These are phyloP conservation scores for Acleris laterana DNA, from an alignment of 2,888 invertebrate genomes.

Conservation along the genomic window DNA sequence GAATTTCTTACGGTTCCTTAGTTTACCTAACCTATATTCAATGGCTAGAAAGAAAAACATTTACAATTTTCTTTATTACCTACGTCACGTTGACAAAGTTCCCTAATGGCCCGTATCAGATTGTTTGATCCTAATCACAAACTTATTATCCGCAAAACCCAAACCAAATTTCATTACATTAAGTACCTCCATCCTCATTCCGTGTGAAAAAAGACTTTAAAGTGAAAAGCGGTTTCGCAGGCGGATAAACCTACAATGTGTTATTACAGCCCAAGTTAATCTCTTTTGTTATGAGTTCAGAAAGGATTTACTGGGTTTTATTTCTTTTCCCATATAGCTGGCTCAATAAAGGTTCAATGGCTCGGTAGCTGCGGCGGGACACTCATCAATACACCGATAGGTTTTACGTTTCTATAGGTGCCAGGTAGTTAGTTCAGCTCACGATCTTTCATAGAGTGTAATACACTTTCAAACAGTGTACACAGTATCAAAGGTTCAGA, in stretches of 20 bases:
- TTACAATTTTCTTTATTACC: neutral
- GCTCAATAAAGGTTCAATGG: constrained; percentile 48
- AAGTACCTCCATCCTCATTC: constrained; percentile 30
- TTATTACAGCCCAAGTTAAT: constrained; percentile 68
- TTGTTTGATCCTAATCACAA: no score
- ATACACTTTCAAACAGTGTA: constrained; percentile 14
- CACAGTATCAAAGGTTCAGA: constrained; percentile 17
- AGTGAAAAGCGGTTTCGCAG: constrained; percentile 56
- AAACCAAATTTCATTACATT: neutral
- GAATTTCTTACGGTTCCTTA: neutral
- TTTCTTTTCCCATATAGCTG: constrained; percentile 53
- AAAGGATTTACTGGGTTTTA: constrained; percentile 61
- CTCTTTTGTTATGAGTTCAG: constrained; percentile 70
- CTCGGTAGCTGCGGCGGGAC: constrained; percentile 43
- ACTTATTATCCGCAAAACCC: no score
- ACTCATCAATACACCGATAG: constrained; percentile 47
- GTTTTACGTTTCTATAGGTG: constrained; percentile 42
- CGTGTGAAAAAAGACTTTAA: constrained; percentile 49
- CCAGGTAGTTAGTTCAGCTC: constrained; percentile 19
- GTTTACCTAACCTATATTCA: neutral
- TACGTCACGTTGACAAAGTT: no score
- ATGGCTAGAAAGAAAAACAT: neutral
- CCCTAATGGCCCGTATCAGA: no score
- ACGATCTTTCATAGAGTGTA: constrained; percentile 2
- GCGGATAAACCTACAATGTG: constrained; percentile 60